Evolutionary conservation across 1,140 invertebrate genomes (phyloP), one percentile per base, ranked within the genome.

Genomic region (Danaus plexippus): DNA sequence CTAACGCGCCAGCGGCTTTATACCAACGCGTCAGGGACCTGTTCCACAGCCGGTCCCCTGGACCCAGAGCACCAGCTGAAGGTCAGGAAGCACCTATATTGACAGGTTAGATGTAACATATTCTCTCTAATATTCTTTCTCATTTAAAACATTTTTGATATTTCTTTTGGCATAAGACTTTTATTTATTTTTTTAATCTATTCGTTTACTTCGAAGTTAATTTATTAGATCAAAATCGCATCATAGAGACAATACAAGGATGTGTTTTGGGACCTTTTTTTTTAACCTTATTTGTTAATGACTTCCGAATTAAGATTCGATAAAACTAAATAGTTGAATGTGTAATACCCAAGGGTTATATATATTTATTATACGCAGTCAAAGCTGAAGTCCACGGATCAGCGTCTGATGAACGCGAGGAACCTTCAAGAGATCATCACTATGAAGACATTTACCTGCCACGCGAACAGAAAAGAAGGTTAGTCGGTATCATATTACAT

Each of bases 361-460:
- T 10, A 15, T 50, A 42, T 51, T 40, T 57, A 49, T 18, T 54
- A 40, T 53, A 9, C 63, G 1, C 66, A 85, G 82, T 85, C 12
- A 84, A 85, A 80, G 82, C 82, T 8, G 82, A 85, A 54, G 57
- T 85, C 41, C 82, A 85, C 56, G 82, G 80, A 1, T 71, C 64
- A 77, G 78, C 57, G 79, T 80, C 60, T 83, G 79, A 11, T 88
- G 88, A 4, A 88, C 86, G 22, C 9, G 85, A 85, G 46, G 88
- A 69, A 66, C 1, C 64, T 77, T 0, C 71, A 32, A 32, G 89
- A 2, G 91, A 93, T 58, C 91, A 93, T 57, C 92, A 93, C 67
- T 94, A 94, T 67, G 92, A 94, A 75, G 92, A 94, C 57, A 93
- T 94, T 45, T 93, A 93, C 73, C 66, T 91, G 64, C 88, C 92